These are phyloP conservation scores for Strigamia maritima DNA, from an alignment of 2,888 invertebrate genomes.

Conservation along the genomic window DNA sequence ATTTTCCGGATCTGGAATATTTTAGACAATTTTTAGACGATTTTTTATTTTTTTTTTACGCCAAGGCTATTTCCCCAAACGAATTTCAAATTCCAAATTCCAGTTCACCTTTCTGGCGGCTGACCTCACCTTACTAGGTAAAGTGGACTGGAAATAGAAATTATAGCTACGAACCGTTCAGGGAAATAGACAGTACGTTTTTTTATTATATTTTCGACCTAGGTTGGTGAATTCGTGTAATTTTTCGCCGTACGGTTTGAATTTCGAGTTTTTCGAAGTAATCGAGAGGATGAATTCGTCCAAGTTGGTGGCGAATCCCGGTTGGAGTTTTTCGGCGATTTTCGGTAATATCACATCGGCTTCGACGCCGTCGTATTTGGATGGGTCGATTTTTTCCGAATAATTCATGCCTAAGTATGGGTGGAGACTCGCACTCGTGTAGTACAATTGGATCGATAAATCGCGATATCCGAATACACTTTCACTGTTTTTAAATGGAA, in stretches of 20 bases:
- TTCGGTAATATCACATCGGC: conserved; percentile 26
- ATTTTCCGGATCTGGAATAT: not conserved
- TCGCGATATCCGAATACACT: conserved; percentile 91
- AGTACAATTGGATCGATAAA: conserved; percentile 72
- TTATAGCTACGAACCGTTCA: too few relatives aligned
- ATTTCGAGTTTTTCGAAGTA: not conserved
- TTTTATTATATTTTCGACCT: not conserved
- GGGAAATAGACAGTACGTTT: too few relatives aligned
- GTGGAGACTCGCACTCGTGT: conserved; percentile 74
- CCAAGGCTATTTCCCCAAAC: too few relatives aligned
- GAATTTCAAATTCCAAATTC: too few relatives aligned
- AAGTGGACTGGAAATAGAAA: too few relatives aligned
- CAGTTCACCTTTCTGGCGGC: too few relatives aligned
- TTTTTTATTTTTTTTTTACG: not conserved
- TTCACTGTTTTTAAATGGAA: conserved; percentile 60
- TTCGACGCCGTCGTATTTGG: conserved; percentile 24
- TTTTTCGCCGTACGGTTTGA: conserved; percentile 25
- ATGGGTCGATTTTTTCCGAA: conserved; percentile 11
- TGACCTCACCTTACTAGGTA: too few relatives aligned
- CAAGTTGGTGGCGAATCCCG: conserved; percentile 21
- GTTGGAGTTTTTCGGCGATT: conserved; percentile 36
- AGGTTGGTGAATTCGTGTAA: not conserved
- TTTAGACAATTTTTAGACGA: not conserved
- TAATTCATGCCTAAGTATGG: conserved; percentile 69
- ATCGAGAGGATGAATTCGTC: conserved; percentile 17